These are phyloP conservation scores for Varanus komodoensis DNA, from an alignment of 2,113 vertebrate species.

Conservation along the genomic window DNA sequence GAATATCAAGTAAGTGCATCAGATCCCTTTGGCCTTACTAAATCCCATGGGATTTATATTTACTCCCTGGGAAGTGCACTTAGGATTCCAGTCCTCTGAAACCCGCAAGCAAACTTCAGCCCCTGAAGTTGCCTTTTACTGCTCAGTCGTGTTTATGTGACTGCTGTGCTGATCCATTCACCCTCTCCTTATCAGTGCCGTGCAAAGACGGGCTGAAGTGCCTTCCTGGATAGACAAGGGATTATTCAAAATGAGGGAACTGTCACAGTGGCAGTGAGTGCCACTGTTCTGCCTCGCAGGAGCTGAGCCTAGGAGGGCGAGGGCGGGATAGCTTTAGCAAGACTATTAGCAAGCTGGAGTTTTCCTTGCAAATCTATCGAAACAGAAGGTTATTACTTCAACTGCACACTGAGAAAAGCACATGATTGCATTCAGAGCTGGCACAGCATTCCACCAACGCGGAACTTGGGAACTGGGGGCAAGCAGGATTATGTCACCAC, in stretches of 20 bases:
- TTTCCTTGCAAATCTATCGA: constrained; percentile 50
- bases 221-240: not conserved
- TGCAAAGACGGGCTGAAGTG: not conserved
- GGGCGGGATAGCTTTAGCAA: constrained; percentile 14
- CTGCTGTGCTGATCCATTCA: not conserved
- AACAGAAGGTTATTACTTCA: constrained; percentile 42
- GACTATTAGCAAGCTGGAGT: constrained; percentile 40
- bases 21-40: not conserved
- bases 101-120: not conserved
- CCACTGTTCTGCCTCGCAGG: not conserved
- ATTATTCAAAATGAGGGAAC: not conserved
- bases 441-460: not conserved
- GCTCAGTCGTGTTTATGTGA: not conserved
- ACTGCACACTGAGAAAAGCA: constrained; percentile 13
- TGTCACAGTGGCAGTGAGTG: not conserved
- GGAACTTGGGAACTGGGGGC: not conserved
- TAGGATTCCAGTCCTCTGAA: not conserved
- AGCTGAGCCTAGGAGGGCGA: constrained; percentile 1
- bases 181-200: not conserved
- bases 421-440: constrained; percentile 1
- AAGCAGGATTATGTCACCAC: constrained; percentile 19
- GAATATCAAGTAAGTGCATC: not conserved
- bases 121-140: not conserved
- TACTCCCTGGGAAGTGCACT: not conserved
- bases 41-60: not conserved